Evolutionary conservation across 2,797 vertebrate species (phyloP).

Genomic region (Hyperoplus immaculatus): DNA sequence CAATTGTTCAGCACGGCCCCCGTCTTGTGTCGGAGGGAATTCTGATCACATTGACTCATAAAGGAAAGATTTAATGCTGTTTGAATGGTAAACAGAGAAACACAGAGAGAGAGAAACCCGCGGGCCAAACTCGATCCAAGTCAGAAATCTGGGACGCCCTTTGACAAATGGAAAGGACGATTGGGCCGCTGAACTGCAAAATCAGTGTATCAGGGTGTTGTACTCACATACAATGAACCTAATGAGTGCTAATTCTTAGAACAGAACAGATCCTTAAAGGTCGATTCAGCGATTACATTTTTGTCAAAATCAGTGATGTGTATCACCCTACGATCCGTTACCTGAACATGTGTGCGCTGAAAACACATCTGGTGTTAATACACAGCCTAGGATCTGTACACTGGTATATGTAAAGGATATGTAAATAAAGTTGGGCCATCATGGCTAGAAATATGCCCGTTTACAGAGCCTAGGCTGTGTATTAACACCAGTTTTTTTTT

Average conservation of each 20-base stretch:
- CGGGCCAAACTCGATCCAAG: conserved; percentile 67
- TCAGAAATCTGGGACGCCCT: conserved; percentile 52
- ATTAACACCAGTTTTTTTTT: too few relatives aligned
- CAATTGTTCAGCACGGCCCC: conserved; percentile 79
- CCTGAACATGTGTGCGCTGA: too few relatives aligned
- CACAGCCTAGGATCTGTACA: too few relatives aligned
- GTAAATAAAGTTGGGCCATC: too few relatives aligned
- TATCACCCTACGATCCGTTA: too few relatives aligned
- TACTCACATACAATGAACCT: conserved; percentile 40
- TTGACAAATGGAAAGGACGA: conserved; percentile 54
- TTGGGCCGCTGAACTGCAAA: conserved; percentile 31
- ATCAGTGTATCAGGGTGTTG: not conserved
- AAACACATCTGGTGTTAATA: too few relatives aligned
- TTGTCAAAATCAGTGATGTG: too few relatives aligned
- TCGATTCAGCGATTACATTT: too few relatives aligned
- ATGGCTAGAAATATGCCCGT: too few relatives aligned
- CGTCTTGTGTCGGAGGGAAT: conserved; percentile 79
- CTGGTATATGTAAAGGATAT: too few relatives aligned
- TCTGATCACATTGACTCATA: conserved; percentile 84
- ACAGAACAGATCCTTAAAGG: not conserved
- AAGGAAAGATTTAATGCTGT: conserved; percentile 83
- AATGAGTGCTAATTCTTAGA: not conserved
- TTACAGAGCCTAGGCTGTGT: too few relatives aligned
- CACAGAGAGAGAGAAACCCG: conserved; percentile 11
- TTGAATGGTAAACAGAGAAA: conserved; percentile 81